phyloP scores from a whole-genome alignment of 2,888 invertebrate genomes.

The Plemyria rubiginata region DNA sequence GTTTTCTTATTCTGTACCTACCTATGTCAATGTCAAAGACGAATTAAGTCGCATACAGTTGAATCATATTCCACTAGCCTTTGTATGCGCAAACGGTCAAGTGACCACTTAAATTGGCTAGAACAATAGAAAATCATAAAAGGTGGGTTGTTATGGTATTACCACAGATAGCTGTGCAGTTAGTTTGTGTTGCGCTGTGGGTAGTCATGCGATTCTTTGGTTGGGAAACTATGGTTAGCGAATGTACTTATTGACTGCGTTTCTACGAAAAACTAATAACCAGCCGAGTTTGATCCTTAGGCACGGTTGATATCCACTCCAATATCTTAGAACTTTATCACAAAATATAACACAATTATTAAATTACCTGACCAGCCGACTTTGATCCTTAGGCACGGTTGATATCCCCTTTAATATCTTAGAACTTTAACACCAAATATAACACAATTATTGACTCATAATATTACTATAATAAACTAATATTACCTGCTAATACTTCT shows the following conservation, averaged over 20 bases:
- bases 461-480: too few relatives aligned
- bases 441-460: too few relatives aligned
- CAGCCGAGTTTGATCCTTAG: not conserved
- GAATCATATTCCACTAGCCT: constrained; percentile 46
- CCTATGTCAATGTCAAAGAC: constrained; percentile 17
- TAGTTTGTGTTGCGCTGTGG: constrained; percentile 36
- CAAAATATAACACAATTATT: too few relatives aligned
- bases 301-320: too few relatives aligned
- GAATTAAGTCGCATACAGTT: constrained; percentile 36
- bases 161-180: constrained; percentile 18
- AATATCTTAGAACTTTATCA: too few relatives aligned
- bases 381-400: too few relatives aligned
- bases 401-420: too few relatives aligned
- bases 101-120: constrained; percentile 43
- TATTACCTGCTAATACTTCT: too few relatives aligned
- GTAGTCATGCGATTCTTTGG: constrained; percentile 41
- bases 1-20: not conserved
- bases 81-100: constrained; percentile 56
- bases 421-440: too few relatives aligned
- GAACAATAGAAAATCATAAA: constrained; percentile 57
- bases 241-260: not conserved
- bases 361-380: too few relatives aligned
- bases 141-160: constrained; percentile 47
- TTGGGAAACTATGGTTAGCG: constrained; percentile 17
- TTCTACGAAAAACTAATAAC: not conserved